These are phyloP conservation scores for Synanthedon formicaeformis DNA, from an alignment of 2,888 invertebrate genomes.

Conservation along the genomic window DNA sequence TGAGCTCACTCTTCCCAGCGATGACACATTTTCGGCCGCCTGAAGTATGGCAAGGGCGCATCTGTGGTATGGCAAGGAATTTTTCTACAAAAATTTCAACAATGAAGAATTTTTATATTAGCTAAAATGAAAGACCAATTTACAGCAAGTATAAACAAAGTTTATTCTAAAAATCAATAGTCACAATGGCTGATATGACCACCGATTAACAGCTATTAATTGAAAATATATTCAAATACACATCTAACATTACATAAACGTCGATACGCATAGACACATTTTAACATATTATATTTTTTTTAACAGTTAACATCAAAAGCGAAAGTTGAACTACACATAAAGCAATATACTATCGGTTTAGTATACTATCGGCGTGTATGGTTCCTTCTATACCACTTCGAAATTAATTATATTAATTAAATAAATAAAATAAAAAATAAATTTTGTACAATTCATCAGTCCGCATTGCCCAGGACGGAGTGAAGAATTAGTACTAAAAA, in stretches of 20 bases:
- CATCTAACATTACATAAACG: not conserved
- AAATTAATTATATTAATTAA: too few relatives aligned
- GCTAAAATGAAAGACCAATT: slow-evolving; percentile 23
- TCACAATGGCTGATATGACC: slow-evolving; percentile 70
- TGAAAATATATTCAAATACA: not conserved
- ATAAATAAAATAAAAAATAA: not conserved
- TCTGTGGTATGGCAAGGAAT: too few relatives aligned
- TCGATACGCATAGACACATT: not conserved
- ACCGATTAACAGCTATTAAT: slow-evolving; percentile 32
- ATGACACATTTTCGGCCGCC: too few relatives aligned
- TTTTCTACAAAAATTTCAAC: too few relatives aligned
- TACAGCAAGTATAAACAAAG: slow-evolving; percentile 41
- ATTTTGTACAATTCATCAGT: slow-evolving; percentile 48
- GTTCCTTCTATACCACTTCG: too few relatives aligned
- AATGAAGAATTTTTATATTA: not conserved
- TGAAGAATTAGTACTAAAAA: slow-evolving; percentile 47
- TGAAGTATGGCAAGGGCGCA: too few relatives aligned
- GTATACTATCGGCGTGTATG: too few relatives aligned
- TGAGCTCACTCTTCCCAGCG: too few relatives aligned
- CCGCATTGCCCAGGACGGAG: slow-evolving; percentile 67
- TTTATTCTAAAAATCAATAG: slow-evolving; percentile 61
- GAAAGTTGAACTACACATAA: slow-evolving; percentile 6
- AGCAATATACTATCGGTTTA: too few relatives aligned
- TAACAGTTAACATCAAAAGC: slow-evolving; percentile 1
- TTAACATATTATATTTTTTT: too few relatives aligned